Evolutionary conservation across 2,888 invertebrate genomes (phyloP).

Genomic region (Nephrotoma appendiculata): DNA sequence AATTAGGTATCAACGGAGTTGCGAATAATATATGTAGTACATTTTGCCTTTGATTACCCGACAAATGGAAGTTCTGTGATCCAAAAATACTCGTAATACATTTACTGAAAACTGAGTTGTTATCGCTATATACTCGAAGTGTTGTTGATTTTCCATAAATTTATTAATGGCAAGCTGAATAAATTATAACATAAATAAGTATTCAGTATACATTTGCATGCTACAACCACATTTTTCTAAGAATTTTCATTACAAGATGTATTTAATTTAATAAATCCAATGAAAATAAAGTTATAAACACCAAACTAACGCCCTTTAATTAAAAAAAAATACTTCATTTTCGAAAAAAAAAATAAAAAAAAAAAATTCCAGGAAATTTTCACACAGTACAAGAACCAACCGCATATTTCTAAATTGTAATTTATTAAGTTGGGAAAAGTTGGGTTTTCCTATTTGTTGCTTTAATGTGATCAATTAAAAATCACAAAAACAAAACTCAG

Average conservation of each 20-base stretch:
- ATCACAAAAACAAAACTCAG: neutral
- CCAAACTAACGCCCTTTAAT: neutral
- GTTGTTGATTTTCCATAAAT: too few relatives aligned
- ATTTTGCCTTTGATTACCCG: too few relatives aligned
- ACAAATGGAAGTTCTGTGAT: too few relatives aligned
- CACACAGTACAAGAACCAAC: neutral
- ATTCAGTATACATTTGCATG: neutral
- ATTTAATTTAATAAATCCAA: neutral
- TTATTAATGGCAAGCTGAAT: too few relatives aligned
- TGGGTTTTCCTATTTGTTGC: neutral
- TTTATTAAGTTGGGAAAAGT: neutral
- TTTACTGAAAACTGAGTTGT: too few relatives aligned
- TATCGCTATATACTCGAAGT: too few relatives aligned
- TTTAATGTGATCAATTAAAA: neutral
- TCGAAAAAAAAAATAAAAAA: neutral
- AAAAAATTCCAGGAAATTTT: neutral
- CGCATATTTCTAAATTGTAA: neutral
- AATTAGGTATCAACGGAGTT: too few relatives aligned
- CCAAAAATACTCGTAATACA: too few relatives aligned
- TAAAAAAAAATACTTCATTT: neutral
- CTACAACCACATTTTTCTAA: neutral
- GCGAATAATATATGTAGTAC: too few relatives aligned
- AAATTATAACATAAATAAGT: too few relatives aligned
- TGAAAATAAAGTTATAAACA: neutral
- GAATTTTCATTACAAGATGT: neutral